phyloP scores from a whole-genome alignment of 2,888 invertebrate genomes.

The Apeira syringaria region DNA sequence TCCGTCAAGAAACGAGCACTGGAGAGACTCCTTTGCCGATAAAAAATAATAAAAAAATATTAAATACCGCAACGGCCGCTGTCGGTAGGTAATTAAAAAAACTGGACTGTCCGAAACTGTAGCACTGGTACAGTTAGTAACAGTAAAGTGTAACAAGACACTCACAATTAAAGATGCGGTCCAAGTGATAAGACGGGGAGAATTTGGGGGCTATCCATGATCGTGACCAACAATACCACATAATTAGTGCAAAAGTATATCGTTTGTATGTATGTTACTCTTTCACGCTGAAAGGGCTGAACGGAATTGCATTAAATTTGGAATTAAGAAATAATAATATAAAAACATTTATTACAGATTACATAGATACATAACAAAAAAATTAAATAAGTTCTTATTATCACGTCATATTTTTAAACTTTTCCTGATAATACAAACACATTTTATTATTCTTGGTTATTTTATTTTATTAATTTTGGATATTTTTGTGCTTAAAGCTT shows the following conservation, averaged over 20 bases:
- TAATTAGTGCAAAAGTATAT: too few species aligned
- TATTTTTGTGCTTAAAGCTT: slow-evolving; percentile 32
- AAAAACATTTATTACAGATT: too few species aligned
- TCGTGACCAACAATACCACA: too few species aligned
- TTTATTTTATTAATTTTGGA: not conserved
- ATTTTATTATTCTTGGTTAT: not conserved
- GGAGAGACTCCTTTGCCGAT: slow-evolving; percentile 9
- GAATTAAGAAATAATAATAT: too few species aligned
- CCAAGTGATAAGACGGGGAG: slow-evolving; percentile 29
- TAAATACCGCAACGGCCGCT: slow-evolving; percentile 40
- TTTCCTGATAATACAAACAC: too few species aligned
- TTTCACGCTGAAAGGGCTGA: too few species aligned
- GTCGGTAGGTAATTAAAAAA: slow-evolving; percentile 60
- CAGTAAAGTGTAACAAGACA: slow-evolving; percentile 68
- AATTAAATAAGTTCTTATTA: too few species aligned
- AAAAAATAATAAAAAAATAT: slow-evolving; percentile 33
- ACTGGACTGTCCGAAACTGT: slow-evolving; percentile 63
- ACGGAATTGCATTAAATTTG: too few species aligned
- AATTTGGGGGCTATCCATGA: slow-evolving; percentile 7
- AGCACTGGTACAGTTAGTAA: slow-evolving; percentile 73
- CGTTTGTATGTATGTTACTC: too few species aligned
- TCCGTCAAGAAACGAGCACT: slow-evolving; percentile 13
- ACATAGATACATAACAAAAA: too few species aligned
- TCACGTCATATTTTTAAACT: too few species aligned
- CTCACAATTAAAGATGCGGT: slow-evolving; percentile 55